phyloP scores from a whole-genome alignment of 2,113 vertebrate genomes.

The Festucalex cinctus region DNA sequence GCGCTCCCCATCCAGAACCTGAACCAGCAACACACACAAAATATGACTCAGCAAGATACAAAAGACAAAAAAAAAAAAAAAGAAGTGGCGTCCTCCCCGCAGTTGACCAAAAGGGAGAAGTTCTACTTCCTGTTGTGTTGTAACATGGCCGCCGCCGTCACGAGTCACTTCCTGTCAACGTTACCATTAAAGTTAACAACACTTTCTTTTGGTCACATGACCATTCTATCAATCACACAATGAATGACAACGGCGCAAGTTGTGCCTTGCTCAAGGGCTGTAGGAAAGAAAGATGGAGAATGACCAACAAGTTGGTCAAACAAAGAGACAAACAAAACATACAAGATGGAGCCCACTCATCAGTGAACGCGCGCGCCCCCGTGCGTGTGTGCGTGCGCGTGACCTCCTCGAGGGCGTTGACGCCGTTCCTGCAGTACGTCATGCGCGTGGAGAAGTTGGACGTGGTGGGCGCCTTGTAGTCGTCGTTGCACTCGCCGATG shows the following conservation, averaged over 20 bases:
- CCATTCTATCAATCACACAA: not conserved
- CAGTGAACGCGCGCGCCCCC: not conserved
- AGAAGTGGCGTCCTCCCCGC: not conserved
- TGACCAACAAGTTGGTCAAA: not conserved
- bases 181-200: not conserved
- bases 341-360: not conserved
- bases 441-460: constrained; percentile 16
- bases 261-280: not conserved
- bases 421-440: constrained; percentile 8
- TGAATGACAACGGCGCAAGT: not conserved
- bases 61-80: not conserved
- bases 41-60: not conserved
- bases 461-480: constrained; percentile 14
- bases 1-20: constrained; percentile 87
- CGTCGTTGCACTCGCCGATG: constrained; percentile 6
- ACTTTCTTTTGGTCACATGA: not conserved
- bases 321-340: not conserved
- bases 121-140: constrained; percentile 2
- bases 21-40: not conserved
- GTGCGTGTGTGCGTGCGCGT: too few species aligned
- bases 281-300: not conserved
- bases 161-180: not conserved
- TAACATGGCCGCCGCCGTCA: not conserved
- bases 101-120: not conserved
- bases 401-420: constrained; percentile 9